phyloP scores from a whole-genome alignment of 1,140 invertebrate genomes.

The Philaenus spumarius region DNA sequence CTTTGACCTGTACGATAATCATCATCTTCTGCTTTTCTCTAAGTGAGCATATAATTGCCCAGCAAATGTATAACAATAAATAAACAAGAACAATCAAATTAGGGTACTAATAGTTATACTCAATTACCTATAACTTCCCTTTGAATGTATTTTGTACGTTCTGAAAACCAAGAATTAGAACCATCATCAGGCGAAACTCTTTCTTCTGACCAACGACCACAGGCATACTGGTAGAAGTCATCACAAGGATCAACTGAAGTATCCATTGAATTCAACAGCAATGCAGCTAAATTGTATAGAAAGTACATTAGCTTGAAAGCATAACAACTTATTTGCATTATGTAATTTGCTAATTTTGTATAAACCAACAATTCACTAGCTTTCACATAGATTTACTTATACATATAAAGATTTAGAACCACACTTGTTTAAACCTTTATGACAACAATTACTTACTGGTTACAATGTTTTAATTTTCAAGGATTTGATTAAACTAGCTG shows the following conservation, averaged over 20 bases:
- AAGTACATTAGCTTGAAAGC: too few species aligned
- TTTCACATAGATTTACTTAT: too few species aligned
- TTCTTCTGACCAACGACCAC: constrained; percentile 46
- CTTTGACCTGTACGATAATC: too few species aligned
- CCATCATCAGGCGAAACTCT: background rate
- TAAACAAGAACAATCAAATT: too few species aligned
- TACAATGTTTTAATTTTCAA: background rate
- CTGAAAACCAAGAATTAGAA: constrained; percentile 24
- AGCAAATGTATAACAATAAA: too few species aligned
- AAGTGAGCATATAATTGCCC: too few species aligned
- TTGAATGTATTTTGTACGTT: constrained; percentile 21
- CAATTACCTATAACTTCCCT: constrained; percentile 16
- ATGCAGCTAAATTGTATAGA: constrained; percentile 27
- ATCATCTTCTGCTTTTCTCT: too few species aligned
- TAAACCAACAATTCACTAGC: background rate
- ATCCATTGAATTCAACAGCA: constrained; percentile 64
- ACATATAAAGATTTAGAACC: too few species aligned
- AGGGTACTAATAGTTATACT: too few species aligned
- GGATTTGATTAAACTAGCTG: too few species aligned
- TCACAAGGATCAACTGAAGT: constrained; percentile 73
- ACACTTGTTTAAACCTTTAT: too few species aligned
- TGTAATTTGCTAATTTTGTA: background rate
- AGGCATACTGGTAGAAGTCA: constrained; percentile 83
- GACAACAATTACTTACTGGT: background rate
- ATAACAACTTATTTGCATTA: background rate